Conservation (phyloP, 2,113 vertebrate genomes). For the Paraplagusia blochii region DNA sequence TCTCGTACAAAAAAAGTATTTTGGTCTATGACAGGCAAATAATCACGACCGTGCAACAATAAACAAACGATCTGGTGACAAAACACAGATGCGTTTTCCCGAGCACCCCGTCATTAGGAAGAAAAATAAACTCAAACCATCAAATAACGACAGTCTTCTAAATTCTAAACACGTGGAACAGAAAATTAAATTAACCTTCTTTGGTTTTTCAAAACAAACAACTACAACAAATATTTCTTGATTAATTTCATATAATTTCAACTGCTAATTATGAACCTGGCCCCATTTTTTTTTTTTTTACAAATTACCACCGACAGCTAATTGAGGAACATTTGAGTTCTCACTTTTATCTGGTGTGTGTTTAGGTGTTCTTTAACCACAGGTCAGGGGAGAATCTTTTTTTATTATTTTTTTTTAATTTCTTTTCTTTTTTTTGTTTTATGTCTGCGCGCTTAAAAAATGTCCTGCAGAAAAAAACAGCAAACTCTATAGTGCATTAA, state of each 20-base stretch:
- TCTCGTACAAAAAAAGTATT: conserved; percentile 59
- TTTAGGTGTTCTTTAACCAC: conserved; percentile 8
- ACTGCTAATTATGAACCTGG: conserved; percentile 45
- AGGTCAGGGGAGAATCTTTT: conserved; percentile 27
- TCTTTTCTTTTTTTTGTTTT: conserved; percentile 5
- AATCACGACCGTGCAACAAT: conserved; percentile 65
- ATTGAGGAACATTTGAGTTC: conserved; percentile 23
- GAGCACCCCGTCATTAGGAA: conserved; percentile 56
- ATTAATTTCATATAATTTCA: conserved; percentile 1
- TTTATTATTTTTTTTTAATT: conserved; percentile 2
- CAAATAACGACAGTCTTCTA: conserved; percentile 37
- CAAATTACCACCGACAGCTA: conserved; percentile 22
- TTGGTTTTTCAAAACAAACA: conserved; percentile 72
- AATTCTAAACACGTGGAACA: conserved; percentile 44
- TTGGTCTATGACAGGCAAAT: conserved; percentile 72
- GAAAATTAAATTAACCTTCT: conserved; percentile 65
- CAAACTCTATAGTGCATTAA: conserved; percentile 23
- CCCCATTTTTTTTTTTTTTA: conserved; percentile 24
- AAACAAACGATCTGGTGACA: conserved; percentile 55
- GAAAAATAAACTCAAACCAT: conserved; percentile 21
- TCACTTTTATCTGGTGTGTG: conserved; percentile 19
- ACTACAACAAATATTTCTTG: conserved; percentile 38
- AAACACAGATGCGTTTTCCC: conserved; percentile 52
- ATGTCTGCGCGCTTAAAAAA: conserved; percentile 18
- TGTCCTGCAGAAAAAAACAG: conserved; percentile 25